A percentile compares a stretch with the other conserved stretches of the same genome.
Conservation (phyloP, 2,113 vertebrate species). For the Sarotherodon lohbergeri region DNA sequence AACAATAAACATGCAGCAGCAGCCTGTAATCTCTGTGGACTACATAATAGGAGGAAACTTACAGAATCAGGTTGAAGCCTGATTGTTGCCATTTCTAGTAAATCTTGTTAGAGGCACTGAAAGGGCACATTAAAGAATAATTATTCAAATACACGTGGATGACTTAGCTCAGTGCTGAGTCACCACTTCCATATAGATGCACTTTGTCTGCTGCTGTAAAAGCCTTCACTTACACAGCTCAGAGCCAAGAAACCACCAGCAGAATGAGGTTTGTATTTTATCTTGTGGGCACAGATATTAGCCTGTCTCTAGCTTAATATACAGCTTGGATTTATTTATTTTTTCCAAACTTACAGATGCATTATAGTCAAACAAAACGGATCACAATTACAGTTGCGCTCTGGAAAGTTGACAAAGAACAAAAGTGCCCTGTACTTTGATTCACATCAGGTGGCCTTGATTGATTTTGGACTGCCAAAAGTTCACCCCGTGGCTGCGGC, state of each 20-base stretch:
- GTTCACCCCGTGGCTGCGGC: background rate
- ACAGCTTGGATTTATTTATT: background rate
- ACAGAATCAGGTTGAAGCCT: background rate
- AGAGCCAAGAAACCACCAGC: background rate
- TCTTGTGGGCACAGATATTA: background rate
- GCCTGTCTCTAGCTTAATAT: background rate
- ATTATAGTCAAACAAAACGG: background rate
- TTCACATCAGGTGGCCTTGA: constrained; percentile 27
- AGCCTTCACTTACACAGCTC: background rate
- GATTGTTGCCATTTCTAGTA: background rate
- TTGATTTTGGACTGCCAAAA: constrained; percentile 16
- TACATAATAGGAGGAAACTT: background rate
- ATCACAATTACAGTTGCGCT: background rate
- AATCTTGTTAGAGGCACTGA: background rate
- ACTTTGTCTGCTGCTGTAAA: background rate
- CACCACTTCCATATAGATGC: background rate
- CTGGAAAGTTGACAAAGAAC: constrained; percentile 13
- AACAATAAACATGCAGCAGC: background rate
- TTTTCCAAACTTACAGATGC: background rate
- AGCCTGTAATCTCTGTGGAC: background rate
- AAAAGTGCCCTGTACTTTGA: constrained; percentile 32
- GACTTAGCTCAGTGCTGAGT: background rate
- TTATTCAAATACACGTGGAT: background rate
- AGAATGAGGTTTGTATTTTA: background rate
- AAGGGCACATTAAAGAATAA: background rate